Conservation (phyloP, 1,140 invertebrate genomes). For the Papilio helenus region DNA sequence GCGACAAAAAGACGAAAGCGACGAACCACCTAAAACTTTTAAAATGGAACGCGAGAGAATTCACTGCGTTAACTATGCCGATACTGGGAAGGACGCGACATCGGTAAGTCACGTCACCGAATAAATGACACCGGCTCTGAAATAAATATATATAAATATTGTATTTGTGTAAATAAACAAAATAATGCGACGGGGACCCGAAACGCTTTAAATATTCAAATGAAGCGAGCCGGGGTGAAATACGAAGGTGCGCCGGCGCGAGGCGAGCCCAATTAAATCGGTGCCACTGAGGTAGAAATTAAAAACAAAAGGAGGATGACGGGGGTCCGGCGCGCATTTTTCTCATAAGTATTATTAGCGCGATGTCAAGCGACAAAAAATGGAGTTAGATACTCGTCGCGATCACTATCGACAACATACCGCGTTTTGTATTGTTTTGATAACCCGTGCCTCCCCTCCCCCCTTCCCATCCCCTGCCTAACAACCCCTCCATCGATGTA, state of each 20-base stretch:
- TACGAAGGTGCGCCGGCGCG: conserved; percentile 80
- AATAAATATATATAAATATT: conserved; percentile 81
- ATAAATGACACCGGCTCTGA: conserved; percentile 74
- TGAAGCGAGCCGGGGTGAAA: conserved; percentile 81
- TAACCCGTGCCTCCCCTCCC: conserved; percentile 47
- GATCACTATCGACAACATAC: conserved; percentile 79
- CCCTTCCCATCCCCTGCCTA: neutral
- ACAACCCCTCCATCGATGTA: neutral
- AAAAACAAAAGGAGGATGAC: conserved; percentile 82
- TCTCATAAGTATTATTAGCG: conserved; percentile 83
- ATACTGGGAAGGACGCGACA: conserved; percentile 81
- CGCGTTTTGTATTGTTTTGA: conserved; percentile 82
- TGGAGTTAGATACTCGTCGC: conserved; percentile 73
- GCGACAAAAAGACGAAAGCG: conserved; percentile 69
- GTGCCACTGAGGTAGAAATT: conserved; percentile 83
- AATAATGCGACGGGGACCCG: conserved; percentile 75
- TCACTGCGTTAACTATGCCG: conserved; percentile 79
- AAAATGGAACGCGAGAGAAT: conserved; percentile 79
- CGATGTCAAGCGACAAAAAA: conserved; percentile 81
- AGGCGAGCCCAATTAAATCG: conserved; percentile 82
- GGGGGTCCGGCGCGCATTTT: conserved; percentile 79
- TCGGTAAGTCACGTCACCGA: conserved; percentile 81
- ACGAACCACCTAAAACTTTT: conserved; percentile 75
- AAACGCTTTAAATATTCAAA: conserved; percentile 83
- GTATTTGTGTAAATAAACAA: conserved; percentile 81